Conservation (phyloP, 1,140 invertebrate species). For the Polypedilum vanderplanki region DNA sequence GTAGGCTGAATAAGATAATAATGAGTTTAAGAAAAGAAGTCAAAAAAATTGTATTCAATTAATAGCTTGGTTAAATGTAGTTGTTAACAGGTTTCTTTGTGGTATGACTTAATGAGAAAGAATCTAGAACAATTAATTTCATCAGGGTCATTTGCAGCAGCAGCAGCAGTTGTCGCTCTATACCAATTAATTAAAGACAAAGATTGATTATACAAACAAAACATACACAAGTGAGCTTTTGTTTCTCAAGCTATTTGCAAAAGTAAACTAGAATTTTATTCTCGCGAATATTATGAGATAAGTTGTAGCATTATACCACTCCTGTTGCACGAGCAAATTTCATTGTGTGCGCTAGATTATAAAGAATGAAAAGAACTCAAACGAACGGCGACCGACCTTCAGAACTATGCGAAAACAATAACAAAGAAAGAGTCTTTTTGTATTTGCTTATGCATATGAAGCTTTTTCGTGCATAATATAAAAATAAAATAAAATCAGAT, state of each 20-base stretch:
- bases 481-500: too few relatives aligned
- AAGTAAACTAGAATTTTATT: too few relatives aligned
- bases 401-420: not conserved
- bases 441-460: too few relatives aligned
- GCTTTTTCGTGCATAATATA: too few relatives aligned
- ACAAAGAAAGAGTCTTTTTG: not conserved
- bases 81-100: slow-evolving; percentile 10
- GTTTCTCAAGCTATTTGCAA: too few relatives aligned
- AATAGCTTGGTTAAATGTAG: not conserved
- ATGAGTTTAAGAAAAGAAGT: too few relatives aligned
- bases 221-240: too few relatives aligned
- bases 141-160: not conserved
- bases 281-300: too few relatives aligned
- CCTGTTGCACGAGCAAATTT: not conserved
- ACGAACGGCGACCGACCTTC: not conserved
- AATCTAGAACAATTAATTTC: slow-evolving; percentile 16
- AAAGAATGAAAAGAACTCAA: slow-evolving; percentile 10
- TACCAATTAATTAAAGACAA: slow-evolving; percentile 4
- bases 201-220: not conserved
- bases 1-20: too few relatives aligned
- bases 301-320: not conserved
- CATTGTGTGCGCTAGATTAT: not conserved
- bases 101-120: not conserved
- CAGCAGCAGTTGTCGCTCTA: too few relatives aligned
- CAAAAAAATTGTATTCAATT: too few relatives aligned